phyloP scores from a whole-genome alignment of 2,113 vertebrate species.

The Eclectus roratus region DNA sequence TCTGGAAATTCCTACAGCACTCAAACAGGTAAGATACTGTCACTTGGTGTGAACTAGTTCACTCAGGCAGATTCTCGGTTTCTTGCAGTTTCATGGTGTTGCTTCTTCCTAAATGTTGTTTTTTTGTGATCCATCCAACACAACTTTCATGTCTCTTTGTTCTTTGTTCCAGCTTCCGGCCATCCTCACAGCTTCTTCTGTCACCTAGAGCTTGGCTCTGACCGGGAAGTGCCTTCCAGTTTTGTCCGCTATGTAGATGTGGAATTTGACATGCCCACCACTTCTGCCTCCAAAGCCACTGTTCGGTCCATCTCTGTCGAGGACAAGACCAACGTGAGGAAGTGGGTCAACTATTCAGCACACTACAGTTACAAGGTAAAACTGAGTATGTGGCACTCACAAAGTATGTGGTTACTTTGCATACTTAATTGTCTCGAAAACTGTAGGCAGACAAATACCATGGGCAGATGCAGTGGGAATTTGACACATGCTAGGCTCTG shows the following conservation, averaged over 20 bases:
- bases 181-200: slow-evolving; percentile 93
- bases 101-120: not conserved
- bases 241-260: slow-evolving; percentile 81
- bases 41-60: not conserved
- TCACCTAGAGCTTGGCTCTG: slow-evolving; percentile 88
- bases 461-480: not conserved
- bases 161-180: slow-evolving; percentile 73
- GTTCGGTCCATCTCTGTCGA: slow-evolving; percentile 85
- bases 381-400: not conserved
- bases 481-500: not conserved
- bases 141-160: not conserved
- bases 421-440: not conserved
- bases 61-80: not conserved
- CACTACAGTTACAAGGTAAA: slow-evolving; percentile 89
- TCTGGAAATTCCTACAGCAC: not conserved
- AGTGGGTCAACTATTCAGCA: slow-evolving; percentile 89
- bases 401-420: not conserved
- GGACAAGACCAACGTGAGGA: slow-evolving; percentile 80
- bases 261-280: slow-evolving; percentile 87
- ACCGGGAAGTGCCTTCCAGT: slow-evolving; percentile 84
- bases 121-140: not conserved
- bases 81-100: not conserved
- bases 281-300: slow-evolving; percentile 82
- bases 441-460: not conserved
- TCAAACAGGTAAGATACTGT: not conserved